Evolutionary conservation across 1,140 invertebrate species (phyloP).

Genomic region (Lepidurus packardi): DNA sequence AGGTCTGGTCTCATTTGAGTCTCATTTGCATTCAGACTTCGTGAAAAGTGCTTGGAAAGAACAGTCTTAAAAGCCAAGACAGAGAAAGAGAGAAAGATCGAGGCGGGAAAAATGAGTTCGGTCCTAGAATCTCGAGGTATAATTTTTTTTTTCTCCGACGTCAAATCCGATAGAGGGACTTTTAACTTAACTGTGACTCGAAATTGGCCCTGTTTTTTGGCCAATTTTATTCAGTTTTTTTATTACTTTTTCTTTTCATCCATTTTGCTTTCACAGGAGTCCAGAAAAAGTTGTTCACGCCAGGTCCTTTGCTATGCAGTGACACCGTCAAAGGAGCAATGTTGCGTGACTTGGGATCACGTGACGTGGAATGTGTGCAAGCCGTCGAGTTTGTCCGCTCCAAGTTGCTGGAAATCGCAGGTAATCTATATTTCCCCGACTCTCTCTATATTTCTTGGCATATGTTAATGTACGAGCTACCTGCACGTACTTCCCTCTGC

Average conservation of each 20-base stretch:
- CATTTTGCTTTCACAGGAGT: neutral
- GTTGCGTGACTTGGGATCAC: slow-evolving; percentile 48
- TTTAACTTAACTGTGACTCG: no score
- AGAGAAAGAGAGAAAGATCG: neutral
- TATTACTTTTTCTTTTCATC: no score
- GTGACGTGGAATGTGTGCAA: slow-evolving; percentile 48
- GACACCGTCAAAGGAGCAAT: slow-evolving; percentile 47
- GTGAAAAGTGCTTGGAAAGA: neutral
- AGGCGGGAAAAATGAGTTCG: neutral
- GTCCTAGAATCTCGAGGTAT: no score
- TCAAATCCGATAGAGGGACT: no score
- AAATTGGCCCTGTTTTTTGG: no score
- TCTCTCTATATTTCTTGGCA: slow-evolving; percentile 18
- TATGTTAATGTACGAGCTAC: no score
- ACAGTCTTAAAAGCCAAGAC: neutral
- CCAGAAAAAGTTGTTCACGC: slow-evolving; percentile 50
- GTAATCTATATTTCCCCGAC: slow-evolving; percentile 39
- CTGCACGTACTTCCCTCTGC: no score
- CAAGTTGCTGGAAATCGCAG: slow-evolving; percentile 47
- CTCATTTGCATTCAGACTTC: neutral
- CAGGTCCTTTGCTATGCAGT: slow-evolving; percentile 49
- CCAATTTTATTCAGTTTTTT: no score
- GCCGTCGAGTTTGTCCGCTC: slow-evolving; percentile 45
- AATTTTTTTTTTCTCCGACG: no score
- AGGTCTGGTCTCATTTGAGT: neutral